phyloP scores from a whole-genome alignment of 2,113 vertebrate species.

The Barnardius zonarius region DNA sequence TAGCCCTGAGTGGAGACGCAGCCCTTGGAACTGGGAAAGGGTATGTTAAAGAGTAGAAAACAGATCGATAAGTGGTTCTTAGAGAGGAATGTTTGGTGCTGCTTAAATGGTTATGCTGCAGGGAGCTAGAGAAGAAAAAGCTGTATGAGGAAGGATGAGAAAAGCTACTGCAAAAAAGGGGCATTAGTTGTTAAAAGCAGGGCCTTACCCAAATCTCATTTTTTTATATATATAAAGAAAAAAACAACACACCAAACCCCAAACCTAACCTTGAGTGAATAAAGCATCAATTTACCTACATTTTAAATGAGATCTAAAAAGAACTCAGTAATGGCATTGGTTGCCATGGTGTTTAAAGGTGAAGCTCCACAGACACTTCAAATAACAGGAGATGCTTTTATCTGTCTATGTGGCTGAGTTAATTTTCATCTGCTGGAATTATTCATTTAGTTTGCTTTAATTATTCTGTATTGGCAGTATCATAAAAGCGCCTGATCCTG shows the following conservation, averaged over 20 bases:
- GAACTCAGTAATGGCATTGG: conserved; percentile 21
- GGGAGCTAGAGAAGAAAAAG: neutral
- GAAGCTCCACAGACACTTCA: conserved; percentile 48
- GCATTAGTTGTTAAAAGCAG: conserved; percentile 17
- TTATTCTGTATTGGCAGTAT: conserved; percentile 40
- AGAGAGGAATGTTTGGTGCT: neutral
- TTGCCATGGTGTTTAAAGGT: conserved; percentile 68
- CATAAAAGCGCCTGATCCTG: neutral
- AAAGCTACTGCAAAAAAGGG: neutral
- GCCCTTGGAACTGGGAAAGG: neutral
- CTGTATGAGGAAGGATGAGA: neutral
- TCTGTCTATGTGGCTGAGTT: conserved; percentile 48
- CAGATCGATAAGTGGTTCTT: neutral
- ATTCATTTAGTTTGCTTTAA: conserved; percentile 54
- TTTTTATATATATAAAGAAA: neutral
- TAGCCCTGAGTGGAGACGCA: neutral
- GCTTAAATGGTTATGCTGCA: neutral
- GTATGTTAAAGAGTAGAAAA: neutral
- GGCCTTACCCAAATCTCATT: rapidly evolving
- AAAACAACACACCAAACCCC: neutral
- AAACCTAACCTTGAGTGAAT: neutral
- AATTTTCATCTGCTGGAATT: conserved; percentile 66
- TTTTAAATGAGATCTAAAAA: conserved; percentile 55
- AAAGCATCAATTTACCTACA: conserved; percentile 53
- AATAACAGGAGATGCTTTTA: conserved; percentile 58